Base-by-base conservation (phyloP, 2,888 invertebrate species). In the Liposcelis brunnea region DNA sequence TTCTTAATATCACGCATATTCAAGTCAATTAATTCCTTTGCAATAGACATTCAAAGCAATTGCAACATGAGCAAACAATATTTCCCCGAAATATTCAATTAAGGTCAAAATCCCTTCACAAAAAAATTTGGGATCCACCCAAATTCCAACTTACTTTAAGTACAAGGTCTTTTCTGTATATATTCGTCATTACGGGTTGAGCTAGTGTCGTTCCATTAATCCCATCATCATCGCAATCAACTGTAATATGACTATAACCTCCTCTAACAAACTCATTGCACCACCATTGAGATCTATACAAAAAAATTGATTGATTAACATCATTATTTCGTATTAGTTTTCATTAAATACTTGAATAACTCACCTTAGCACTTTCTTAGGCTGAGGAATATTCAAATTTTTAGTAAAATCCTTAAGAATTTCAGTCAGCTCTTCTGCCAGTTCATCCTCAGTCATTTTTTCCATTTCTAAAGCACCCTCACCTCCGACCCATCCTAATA, bases 401-500 rank as follows among this genome's bases (percentile, higher is more conserved):
- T 59, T 59, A 2, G 72, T 60, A 58, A 75, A 75, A 48, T 55
- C 59, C 48, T 61, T 59, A 18, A 78, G 57, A 32, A 74, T 52
- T 32, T 64, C 54, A n/a, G 66, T 57, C 54, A 74, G 75, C 46
- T 69, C 66, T 8, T 52, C 48, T 2, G 65, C 67, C 38, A 77
- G 59, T 48, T 65, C 60, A n/a, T 67, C 56, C 49, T 71, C 69
- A 19, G 58, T 56, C 10, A 74, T 52, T 18, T 54, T 59, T 59
- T 77, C 77, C 58, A 77, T 65, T 43, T 65, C 57, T 32, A 62
- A 58, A 6, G 78, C 75, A 26, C 74, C 77, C 46, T 64, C 58
- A 1, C 77, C 74, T 11, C 75, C 74, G 6, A 80, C 65, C 78
- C 79, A 80, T 0, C 72, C 77, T 6, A 78, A 55, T 21, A 80